A percentile compares a stretch with the other conserved stretches of the same genome.
phyloP scores from a whole-genome alignment of 1,140 invertebrate species.

The Phortica variegata region DNA sequence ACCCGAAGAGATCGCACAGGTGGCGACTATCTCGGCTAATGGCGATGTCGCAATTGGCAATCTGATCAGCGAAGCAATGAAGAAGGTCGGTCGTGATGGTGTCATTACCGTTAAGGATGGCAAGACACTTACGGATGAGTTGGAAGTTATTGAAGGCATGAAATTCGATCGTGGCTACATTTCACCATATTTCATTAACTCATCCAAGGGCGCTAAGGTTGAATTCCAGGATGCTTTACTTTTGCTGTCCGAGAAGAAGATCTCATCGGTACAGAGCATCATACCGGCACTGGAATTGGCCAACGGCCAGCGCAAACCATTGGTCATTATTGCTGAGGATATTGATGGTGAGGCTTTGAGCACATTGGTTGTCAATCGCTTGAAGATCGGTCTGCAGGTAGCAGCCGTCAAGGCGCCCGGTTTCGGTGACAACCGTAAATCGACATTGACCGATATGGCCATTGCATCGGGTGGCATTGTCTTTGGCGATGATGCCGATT shows the following conservation, averaged over 20 bases:
- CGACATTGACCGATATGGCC: conserved; percentile 95
- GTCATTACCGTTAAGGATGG: conserved; percentile 99
- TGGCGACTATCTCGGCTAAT: conserved; percentile 98
- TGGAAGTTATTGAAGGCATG: conserved; percentile 98
- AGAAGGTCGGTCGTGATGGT: conserved; percentile 92
- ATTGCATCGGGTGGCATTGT: conserved; percentile 93
- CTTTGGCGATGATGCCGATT: conserved; percentile 95
- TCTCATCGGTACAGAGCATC: conserved; percentile 93
- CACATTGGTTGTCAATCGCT: conserved; percentile 92
- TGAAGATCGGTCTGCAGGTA: conserved; percentile 95
- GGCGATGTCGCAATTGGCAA: conserved; percentile 88
- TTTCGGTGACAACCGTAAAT: conserved; percentile 97
- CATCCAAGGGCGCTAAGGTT: conserved; percentile 92
- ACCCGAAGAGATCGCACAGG: conserved; percentile 97
- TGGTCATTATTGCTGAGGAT: conserved; percentile 98
- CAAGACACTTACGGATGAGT: conserved; percentile 92
- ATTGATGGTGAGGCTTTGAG: conserved; percentile 97
- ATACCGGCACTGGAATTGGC: conserved; percentile 96
- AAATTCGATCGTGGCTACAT: conserved; percentile 99
- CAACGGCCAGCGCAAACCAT: conserved; percentile 87
- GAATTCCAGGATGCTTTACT: conserved; percentile 96
- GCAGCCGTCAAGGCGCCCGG: conserved; percentile 98
- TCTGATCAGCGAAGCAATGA: conserved; percentile 96
- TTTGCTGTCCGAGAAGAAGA: conserved; percentile 96
- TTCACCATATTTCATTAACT: conserved; percentile 99